Evolutionary conservation across 1,140 invertebrate species (phyloP), one percentile per base, ranked within the genome.

Genomic region (Sarcophaga bullata): DNA sequence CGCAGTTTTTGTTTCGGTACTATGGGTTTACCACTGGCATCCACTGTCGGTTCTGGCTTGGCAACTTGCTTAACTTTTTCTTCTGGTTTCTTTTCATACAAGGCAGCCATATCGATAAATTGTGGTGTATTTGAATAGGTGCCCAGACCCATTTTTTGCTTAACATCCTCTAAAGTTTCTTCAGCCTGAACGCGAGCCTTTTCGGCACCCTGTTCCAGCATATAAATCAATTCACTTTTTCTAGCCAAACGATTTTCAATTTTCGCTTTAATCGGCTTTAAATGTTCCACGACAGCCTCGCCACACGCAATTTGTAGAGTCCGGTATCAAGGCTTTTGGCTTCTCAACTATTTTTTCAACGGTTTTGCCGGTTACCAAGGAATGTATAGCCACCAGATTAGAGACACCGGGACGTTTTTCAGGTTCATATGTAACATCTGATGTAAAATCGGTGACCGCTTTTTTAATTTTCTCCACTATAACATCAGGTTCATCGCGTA

Each of bases 361-460:
- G n/a, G 92, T 90, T 89, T 93, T 91, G 37, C 93, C 94, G 46
- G 93, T 94, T 3, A 96, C 91, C 68, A 95, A 90, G 50, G 95
- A 94, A 91, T 98, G 96, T 83, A 99, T 95, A 75, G 92, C 91
- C 83, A 99, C 93, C 9, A 99, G 91, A 92, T 98, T 99, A 15
- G 97, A 93, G 19, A 99, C 94, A 15, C 96, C 98, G 0, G 97
- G 96, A 82, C 98, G 92, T 3, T 88, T 91, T 78, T 93, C 92
- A 0, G 94, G 94, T 84, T 98, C 95, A 90, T 93, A 99, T 2
- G 94, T 95, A 2, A 99, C 93, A 87, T 93, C 93, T 7, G 97
- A 96, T 0, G 92, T 96, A 85, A 94, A 97, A 91, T 99, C 98
- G 0, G 98, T 99, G 0, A 98, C 90, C 0, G 98, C 94, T 91